Evolutionary conservation across 1,140 invertebrate species (phyloP).

Genomic region (Pogonomyrmex californicus): DNA sequence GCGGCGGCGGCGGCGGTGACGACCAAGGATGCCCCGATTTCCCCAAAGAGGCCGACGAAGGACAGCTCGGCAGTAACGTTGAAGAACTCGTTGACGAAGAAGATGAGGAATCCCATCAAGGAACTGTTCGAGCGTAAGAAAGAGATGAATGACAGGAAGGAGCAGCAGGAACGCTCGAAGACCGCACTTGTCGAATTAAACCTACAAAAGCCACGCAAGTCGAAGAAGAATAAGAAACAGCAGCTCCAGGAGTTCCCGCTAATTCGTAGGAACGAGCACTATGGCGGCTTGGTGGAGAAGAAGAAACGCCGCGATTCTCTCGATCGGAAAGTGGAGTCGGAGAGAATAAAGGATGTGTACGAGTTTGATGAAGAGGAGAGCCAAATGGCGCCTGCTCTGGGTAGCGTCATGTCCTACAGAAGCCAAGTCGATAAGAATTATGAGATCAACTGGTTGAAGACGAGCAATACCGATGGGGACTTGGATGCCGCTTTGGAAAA

Average conservation of each 20-base stretch:
- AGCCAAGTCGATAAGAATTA: slow-evolving; percentile 77
- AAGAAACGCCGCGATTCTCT: slow-evolving; percentile 81
- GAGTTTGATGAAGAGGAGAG: slow-evolving; percentile 86
- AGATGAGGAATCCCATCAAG: slow-evolving; percentile 83
- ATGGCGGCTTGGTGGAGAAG: slow-evolving; percentile 78
- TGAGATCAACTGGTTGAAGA: slow-evolving; percentile 61
- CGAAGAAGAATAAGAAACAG: slow-evolving; percentile 79
- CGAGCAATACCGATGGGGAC: slow-evolving; percentile 71
- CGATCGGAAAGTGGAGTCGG: slow-evolving; percentile 71
- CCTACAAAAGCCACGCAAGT: slow-evolving; percentile 69
- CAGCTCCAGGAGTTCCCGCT: slow-evolving; percentile 82
- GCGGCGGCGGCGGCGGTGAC: slow-evolving; percentile 60
- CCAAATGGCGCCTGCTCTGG: slow-evolving; percentile 73
- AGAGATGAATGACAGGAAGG: slow-evolving; percentile 82
- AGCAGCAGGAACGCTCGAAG: slow-evolving; percentile 71
- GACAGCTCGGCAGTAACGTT: slow-evolving; percentile 10
- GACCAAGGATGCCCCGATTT: slow-evolving; percentile 49
- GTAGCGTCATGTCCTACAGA: slow-evolving; percentile 81
- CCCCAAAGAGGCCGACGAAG: slow-evolving; percentile 28
- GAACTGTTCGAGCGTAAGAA: slow-evolving; percentile 86
- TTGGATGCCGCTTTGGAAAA: slow-evolving; percentile 70
- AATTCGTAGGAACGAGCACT: slow-evolving; percentile 78
- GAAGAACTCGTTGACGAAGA: slow-evolving; percentile 76
- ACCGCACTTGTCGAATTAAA: slow-evolving; percentile 65
- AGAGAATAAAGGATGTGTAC: slow-evolving; percentile 83